These are phyloP conservation scores for Danaus melanippus DNA, from an alignment of 1,140 invertebrate genomes.

Conservation along the genomic window DNA sequence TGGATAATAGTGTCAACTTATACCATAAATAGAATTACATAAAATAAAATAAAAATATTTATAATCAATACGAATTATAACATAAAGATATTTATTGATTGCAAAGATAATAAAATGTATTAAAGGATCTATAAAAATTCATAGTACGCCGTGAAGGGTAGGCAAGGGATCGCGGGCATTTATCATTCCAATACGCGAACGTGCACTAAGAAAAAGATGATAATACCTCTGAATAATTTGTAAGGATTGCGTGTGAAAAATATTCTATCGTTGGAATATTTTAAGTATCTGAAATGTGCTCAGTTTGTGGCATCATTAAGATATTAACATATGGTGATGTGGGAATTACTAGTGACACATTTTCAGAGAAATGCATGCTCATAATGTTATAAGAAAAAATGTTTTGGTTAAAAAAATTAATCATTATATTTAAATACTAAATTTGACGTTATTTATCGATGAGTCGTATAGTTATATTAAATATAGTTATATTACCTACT, in stretches of 20 bases:
- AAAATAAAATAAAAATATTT: not conserved
- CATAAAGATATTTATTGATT: slow-evolving; percentile 3
- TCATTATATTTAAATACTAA: not conserved
- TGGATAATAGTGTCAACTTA: not conserved
- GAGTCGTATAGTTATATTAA: too few relatives aligned
- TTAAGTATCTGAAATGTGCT: slow-evolving; percentile 17
- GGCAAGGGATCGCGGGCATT: slow-evolving; percentile 23
- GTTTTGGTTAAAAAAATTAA: slow-evolving; percentile 3
- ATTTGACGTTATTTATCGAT: too few relatives aligned
- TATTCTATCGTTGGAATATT: slow-evolving; percentile 34
- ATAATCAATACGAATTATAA: not conserved
- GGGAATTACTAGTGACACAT: slow-evolving; percentile 2
- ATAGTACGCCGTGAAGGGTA: slow-evolving; percentile 17
- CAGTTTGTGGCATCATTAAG: slow-evolving; percentile 11
- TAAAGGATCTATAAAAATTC: slow-evolving; percentile 19
- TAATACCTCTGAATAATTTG: slow-evolving; percentile 47
- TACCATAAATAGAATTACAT: not conserved
- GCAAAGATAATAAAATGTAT: slow-evolving; percentile 2
- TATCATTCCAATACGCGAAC: slow-evolving; percentile 41
- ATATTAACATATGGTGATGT: slow-evolving; percentile 10
- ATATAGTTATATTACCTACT: too few relatives aligned
- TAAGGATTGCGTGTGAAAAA: slow-evolving; percentile 55
- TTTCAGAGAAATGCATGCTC: too few relatives aligned
- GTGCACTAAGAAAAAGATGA: slow-evolving; percentile 39
- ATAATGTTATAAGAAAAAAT: slow-evolving; percentile 1